Conservation (phyloP, 2,113 vertebrate species). For the Amia ocellicauda region DNA sequence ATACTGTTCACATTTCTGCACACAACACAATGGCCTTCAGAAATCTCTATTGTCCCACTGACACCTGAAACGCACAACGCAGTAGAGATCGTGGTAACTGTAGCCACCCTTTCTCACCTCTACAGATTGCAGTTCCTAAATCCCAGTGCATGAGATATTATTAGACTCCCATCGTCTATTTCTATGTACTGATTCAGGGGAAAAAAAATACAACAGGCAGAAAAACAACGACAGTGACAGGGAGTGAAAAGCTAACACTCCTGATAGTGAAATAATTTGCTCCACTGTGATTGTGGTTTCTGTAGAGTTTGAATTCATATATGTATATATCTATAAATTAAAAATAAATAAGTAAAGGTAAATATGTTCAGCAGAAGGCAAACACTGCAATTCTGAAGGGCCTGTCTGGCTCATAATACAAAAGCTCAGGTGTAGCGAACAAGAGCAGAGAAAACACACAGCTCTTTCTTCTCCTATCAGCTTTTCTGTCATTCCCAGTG, state of each 20-base stretch:
- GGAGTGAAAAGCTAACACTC: conserved; percentile 25
- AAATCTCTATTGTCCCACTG: background rate
- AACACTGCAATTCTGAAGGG: conserved; percentile 10
- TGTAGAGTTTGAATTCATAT: background rate
- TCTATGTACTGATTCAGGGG: conserved; percentile 8
- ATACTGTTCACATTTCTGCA: background rate
- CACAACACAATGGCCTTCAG: background rate
- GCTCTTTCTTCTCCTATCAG: conserved; percentile 6
- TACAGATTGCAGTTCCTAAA: background rate
- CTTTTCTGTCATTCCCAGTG: background rate
- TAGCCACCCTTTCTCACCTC: background rate
- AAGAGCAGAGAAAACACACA: conserved; percentile 23
- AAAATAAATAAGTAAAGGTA: conserved; percentile 21
- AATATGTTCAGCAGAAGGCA: conserved; percentile 24
- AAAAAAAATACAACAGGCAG: too few relatives aligned
- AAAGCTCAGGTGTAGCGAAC: conserved; percentile 32
- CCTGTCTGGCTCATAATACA: conserved; percentile 32
- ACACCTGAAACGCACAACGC: background rate
- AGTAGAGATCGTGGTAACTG: background rate
- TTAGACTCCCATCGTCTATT: conserved; percentile 3
- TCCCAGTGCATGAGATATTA: background rate
- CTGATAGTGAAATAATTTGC: conserved; percentile 12
- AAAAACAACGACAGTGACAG: conserved; percentile 5
- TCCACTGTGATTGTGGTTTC: background rate
- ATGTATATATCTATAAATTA: too few relatives aligned